These are phyloP conservation scores for Lates calcarifer DNA, from an alignment of 2,113 vertebrate genomes.

Conservation along the genomic window DNA sequence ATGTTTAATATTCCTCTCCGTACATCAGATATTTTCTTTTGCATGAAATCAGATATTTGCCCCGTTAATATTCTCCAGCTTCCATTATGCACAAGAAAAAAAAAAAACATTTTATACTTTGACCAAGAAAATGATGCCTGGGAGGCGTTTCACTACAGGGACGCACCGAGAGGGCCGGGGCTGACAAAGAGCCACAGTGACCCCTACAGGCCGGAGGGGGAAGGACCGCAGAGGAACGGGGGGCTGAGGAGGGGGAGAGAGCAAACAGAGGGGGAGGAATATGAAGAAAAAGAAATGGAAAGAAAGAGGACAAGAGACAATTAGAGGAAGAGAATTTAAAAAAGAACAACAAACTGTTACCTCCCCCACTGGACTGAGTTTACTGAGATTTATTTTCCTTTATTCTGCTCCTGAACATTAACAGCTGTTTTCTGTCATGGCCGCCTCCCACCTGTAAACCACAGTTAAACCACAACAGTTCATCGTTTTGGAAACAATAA, in stretches of 20 bases:
- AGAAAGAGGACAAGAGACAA: background rate
- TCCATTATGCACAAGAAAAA: conserved; percentile 74
- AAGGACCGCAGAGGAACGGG: background rate
- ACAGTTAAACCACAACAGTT: too few relatives aligned
- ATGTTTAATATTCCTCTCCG: conserved; percentile 77
- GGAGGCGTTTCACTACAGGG: conserved; percentile 66
- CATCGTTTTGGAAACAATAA: background rate
- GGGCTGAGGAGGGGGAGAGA: background rate
- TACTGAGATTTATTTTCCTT: background rate
- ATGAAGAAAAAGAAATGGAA: background rate
- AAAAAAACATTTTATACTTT: conserved; percentile 81
- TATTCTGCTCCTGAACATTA: background rate
- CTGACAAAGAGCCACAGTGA: conserved; percentile 79
- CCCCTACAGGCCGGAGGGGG: conserved; percentile 71
- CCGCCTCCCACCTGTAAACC: background rate
- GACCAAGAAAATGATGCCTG: conserved; percentile 83
- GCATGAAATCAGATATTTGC: conserved; percentile 82
- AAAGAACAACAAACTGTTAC: background rate
- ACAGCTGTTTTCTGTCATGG: background rate
- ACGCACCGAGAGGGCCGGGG: background rate
- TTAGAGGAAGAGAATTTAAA: background rate
- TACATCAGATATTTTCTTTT: conserved; percentile 82
- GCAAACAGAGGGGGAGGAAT: background rate
- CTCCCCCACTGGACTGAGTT: background rate
- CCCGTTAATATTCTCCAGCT: conserved; percentile 80